phyloP scores from a whole-genome alignment of 2,113 vertebrate genomes.

The Hippocampus barbouri region DNA sequence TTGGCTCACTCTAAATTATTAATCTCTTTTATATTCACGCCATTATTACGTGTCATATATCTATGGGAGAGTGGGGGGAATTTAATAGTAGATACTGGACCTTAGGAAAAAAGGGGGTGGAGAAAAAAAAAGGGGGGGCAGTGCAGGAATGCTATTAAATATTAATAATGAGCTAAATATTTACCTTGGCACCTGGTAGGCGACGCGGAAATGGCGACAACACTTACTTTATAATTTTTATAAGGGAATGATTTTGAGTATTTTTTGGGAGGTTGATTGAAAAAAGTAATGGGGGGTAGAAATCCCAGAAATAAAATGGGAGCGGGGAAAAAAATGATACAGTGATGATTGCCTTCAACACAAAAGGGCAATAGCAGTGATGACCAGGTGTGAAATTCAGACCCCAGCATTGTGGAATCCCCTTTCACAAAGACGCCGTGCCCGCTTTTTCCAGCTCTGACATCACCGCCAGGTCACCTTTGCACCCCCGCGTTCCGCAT shows the following conservation, averaged over 20 bases:
- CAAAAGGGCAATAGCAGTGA: background rate
- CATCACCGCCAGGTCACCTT: background rate
- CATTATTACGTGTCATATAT: constrained; percentile 99
- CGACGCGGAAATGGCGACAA: constrained; percentile 67
- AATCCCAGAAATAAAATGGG: too few relatives aligned
- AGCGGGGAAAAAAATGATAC: too few relatives aligned
- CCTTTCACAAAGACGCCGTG: too few relatives aligned
- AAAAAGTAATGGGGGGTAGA: too few relatives aligned
- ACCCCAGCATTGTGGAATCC: background rate
- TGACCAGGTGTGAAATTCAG: background rate
- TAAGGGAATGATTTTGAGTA: too few relatives aligned
- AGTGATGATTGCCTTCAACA: background rate
- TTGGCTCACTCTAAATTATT: constrained; percentile 99
- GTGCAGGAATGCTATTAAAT: constrained; percentile 93
- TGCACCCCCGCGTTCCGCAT: background rate
- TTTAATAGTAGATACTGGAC: constrained; percentile 99
- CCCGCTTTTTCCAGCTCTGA: too few relatives aligned
- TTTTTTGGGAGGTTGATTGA: too few relatives aligned
- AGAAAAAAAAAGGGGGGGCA: constrained; percentile 64
- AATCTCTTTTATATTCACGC: constrained; percentile 99
- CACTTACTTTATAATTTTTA: too few relatives aligned
- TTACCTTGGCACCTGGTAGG: constrained; percentile 92
- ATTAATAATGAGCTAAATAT: constrained; percentile 99
- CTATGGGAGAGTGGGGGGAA: constrained; percentile 86
- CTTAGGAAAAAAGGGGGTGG: constrained; percentile 79